These are phyloP conservation scores for chimpanzee (Pan troglodytes) DNA, from an alignment of 2,113 vertebrate species.

Conservation along the genomic window NHGRI_mPanTro3-v2.1_pri NC_072409.2:60282501-60283000, in stretches of 20 bases:
- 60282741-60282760: background rate
- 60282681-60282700: no score
- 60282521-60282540: no score
- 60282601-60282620: no score
- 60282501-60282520: no score
- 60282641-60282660: no score
- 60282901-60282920: background rate
- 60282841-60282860: background rate
- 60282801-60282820: background rate
- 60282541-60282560: no score
- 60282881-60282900: background rate
- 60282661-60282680: no score
- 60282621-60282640: no score
- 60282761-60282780: background rate
- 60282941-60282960: background rate
- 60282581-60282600: no score
- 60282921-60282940: background rate
- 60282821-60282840: background rate
- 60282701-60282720: background rate
- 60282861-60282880: background rate
- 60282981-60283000: background rate
- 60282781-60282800: background rate
- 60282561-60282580: no score
- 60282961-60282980: background rate
- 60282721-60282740: background rate